phyloP scores from a whole-genome alignment of 2,113 vertebrate species.

The Capra hircus region DNA sequence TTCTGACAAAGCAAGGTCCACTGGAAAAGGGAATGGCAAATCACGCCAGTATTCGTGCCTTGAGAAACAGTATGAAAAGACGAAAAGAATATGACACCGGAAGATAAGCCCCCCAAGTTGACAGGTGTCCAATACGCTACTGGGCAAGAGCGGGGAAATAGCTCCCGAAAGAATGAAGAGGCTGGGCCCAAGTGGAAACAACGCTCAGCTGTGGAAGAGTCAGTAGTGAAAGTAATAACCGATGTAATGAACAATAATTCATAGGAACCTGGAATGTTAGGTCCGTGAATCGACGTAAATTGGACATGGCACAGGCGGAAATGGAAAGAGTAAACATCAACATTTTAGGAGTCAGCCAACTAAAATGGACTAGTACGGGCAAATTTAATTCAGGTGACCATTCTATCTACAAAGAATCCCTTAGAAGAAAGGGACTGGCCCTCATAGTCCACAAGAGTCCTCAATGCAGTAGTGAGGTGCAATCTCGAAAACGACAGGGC shows the following conservation, averaged over 20 bases:
- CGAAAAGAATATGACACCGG: neutral
- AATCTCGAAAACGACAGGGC: accelerated
- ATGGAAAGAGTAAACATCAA: neutral
- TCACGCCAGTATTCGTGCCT: neutral
- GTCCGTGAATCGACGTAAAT: neutral
- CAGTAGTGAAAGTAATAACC: neutral
- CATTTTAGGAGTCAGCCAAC: neutral
- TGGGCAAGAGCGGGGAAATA: neutral
- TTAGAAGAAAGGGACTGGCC: neutral
- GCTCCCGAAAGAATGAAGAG: neutral
- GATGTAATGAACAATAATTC: neutral
- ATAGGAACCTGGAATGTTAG: neutral
- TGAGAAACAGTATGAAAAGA: neutral
- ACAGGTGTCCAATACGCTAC: neutral
- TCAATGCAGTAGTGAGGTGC: neutral
- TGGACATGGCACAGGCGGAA: neutral
- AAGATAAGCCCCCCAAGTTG: neutral
- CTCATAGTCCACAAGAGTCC: neutral
- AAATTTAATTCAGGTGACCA: neutral
- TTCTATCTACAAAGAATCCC: neutral
- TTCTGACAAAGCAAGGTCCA: neutral
- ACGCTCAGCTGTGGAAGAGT: neutral
- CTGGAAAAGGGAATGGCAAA: neutral
- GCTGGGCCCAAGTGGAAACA: neutral
- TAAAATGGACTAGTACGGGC: neutral